phyloP scores from a whole-genome alignment of 2,113 vertebrate species.

The Ifrita kowaldi region DNA sequence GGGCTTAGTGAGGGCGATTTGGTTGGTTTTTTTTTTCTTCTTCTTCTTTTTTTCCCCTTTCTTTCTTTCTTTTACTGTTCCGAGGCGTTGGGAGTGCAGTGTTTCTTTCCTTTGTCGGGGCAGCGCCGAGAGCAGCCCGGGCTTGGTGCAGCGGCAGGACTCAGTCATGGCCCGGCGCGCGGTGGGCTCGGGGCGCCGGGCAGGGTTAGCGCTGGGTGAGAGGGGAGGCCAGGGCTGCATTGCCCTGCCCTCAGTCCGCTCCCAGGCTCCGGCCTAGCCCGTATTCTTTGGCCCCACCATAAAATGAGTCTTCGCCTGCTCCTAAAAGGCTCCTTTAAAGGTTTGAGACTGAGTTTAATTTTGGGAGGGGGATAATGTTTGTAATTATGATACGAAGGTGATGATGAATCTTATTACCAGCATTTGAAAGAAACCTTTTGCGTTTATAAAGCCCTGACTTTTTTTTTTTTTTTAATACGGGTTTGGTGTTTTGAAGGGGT shows the following conservation, averaged over 20 bases:
- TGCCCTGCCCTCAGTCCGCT: not conserved
- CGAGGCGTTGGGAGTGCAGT: not conserved
- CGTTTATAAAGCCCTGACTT: not conserved
- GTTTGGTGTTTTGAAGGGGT: not conserved
- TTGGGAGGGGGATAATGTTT: not conserved
- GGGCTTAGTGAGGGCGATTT: not conserved
- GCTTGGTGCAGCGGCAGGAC: not conserved
- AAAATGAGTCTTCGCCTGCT: not conserved
- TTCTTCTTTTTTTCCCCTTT: not conserved
- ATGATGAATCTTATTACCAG: not conserved
- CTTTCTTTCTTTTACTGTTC: not conserved
- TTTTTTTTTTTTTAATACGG: not conserved
- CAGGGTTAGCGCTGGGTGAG: not conserved
- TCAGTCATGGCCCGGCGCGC: not conserved
- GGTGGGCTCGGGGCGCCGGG: not conserved
- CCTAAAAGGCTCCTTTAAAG: not conserved
- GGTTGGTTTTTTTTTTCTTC: not conserved
- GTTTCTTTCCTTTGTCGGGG: constrained; percentile 4
- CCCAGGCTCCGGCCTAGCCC: constrained; percentile 13
- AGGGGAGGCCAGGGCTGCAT: not conserved
- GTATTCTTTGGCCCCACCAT: not conserved
- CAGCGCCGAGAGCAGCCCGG: not conserved
- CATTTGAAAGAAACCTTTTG: not conserved
- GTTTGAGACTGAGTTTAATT: not conserved
- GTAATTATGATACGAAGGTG: not conserved